Percentiles rank a stretch among this genome's conserved stretches.
These are phyloP conservation scores for Tupiocoris notatus DNA, from an alignment of 2,888 invertebrate species.

Conservation along the genomic window DNA sequence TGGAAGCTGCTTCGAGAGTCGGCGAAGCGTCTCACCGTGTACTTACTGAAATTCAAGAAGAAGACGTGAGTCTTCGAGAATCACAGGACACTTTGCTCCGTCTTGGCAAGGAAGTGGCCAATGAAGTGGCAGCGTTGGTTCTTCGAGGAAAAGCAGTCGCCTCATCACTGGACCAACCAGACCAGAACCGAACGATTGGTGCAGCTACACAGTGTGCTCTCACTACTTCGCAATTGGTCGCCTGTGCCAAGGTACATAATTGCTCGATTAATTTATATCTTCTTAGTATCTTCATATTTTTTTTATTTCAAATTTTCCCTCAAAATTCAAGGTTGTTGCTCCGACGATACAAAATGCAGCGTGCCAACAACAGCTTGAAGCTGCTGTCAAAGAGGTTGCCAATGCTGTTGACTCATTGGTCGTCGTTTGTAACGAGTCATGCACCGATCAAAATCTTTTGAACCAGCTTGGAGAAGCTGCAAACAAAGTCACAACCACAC, in stretches of 20 bases:
- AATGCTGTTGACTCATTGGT: conserved; percentile 87
- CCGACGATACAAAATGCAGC: conserved; percentile 78
- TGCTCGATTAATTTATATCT: no score
- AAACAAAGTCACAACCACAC: conserved; percentile 78
- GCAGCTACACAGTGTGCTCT: conserved; percentile 94
- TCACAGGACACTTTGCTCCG: conserved; percentile 87
- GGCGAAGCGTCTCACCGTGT: conserved; percentile 96
- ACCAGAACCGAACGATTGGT: conserved; percentile 86
- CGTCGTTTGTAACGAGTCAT: conserved; percentile 72
- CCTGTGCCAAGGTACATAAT: conserved; percentile 86
- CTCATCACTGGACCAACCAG: conserved; percentile 75
- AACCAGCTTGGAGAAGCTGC: conserved; percentile 82
- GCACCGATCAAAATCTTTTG: conserved; percentile 67
- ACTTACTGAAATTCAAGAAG: conserved; percentile 88
- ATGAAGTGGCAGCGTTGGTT: conserved; percentile 94
- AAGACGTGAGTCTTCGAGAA: conserved; percentile 79
- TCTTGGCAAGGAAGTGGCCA: conserved; percentile 95
- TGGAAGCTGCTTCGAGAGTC: conserved; percentile 93
- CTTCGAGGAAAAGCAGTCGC: conserved; percentile 96
- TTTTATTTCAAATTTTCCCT: background rate
- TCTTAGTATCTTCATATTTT: no score
- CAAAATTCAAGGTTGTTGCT: conserved; percentile 65
- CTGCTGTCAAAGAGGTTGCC: conserved; percentile 90
- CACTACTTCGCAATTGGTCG: conserved; percentile 95
- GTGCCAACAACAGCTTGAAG: conserved; percentile 86